Conservation (phyloP, 2,888 invertebrate species). For the Drosophila paranaensis region DNA sequence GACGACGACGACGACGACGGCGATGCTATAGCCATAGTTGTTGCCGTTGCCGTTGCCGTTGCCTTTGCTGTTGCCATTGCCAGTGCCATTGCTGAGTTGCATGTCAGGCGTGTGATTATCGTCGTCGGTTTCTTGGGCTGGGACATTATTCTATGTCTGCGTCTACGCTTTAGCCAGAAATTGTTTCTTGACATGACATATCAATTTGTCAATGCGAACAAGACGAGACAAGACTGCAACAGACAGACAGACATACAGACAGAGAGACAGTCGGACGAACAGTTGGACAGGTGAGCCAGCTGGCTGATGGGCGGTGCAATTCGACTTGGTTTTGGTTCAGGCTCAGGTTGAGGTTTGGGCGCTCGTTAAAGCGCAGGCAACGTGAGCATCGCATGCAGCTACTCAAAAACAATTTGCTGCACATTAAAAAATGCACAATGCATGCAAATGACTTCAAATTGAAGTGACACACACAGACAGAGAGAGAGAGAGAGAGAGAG, state of each 20-base stretch:
- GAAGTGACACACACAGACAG: constrained; percentile 54
- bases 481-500: too few relatives aligned
- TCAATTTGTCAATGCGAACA: constrained; percentile 82
- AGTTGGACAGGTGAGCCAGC: constrained; percentile 40
- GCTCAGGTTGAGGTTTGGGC: constrained; percentile 31
- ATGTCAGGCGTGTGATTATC: constrained; percentile 78
- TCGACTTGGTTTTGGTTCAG: constrained; percentile 17
- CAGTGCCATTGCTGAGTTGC: constrained; percentile 41
- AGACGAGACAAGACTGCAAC: constrained; percentile 36
- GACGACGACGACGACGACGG: constrained; percentile 22
- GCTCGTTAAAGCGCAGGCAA: constrained; percentile 47
- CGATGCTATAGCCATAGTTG: constrained; percentile 1
- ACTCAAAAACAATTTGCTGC: constrained; percentile 82
- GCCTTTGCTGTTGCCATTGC: background rate
- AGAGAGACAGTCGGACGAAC: constrained; percentile 7
- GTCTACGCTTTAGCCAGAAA: constrained; percentile 76
- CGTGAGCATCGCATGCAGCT: constrained; percentile 68
- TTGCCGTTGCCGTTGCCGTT: background rate
- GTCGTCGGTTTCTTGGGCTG: constrained; percentile 29
- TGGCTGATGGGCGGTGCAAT: constrained; percentile 19
- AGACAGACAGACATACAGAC: constrained; percentile 41
- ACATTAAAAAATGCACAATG: constrained; percentile 76
- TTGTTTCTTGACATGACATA: constrained; percentile 85
- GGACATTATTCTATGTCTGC: constrained; percentile 44
- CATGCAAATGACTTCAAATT: constrained; percentile 79